Evolutionary conservation across 2,888 invertebrate species (phyloP), one percentile per base, ranked within the genome.

Genomic region (Brachynemurus nebulosus): DNA sequence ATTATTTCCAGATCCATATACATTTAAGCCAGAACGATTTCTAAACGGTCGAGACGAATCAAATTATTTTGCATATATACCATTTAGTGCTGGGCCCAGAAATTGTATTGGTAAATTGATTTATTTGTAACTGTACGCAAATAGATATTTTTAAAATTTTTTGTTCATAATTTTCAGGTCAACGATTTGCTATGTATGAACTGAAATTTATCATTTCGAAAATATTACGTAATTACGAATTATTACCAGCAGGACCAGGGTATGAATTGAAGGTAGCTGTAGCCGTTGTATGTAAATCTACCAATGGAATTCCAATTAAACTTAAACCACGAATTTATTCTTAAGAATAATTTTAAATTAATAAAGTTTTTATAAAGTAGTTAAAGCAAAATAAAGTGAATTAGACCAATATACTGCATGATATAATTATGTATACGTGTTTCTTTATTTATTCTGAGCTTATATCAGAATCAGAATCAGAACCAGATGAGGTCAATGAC

Each of bases 151-250:
- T n/a, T n/a, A n/a, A n/a, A n/a, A n/a, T n/a, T n/a, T n/a, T n/a
- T n/a, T n/a, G n/a, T n/a, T n/a, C n/a, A n/a, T 12, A 8, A 6
- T 7, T 42, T 42, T n/a, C 6, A 42, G 42, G 42, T 19, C 42
- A 42, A 20, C 33, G 35, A 18, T 42, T 42, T 19, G 42, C 42
- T 18, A 33, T 42, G 20, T 34, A 25, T 18, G 42, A 42, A 42
- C 33, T 42, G 42, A 42, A 42, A 42, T 12, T 21, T 4, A 34
- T 21, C 12, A 14, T 42, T 9, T 42, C 42, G 5, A 42, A 42
- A 34, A 27, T 42, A 8, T 9, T 42, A 20, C 42, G 42, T 20
- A 12, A 33, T 34, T 42, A 34, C 14, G 34, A 42, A 42, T 25
- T 42, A 17, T 5, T 34, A 34, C 20, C 42, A 20, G 42, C 25